Conservation (phyloP, 2,113 vertebrate genomes). For the Crotophaga sulcirostris region DNA sequence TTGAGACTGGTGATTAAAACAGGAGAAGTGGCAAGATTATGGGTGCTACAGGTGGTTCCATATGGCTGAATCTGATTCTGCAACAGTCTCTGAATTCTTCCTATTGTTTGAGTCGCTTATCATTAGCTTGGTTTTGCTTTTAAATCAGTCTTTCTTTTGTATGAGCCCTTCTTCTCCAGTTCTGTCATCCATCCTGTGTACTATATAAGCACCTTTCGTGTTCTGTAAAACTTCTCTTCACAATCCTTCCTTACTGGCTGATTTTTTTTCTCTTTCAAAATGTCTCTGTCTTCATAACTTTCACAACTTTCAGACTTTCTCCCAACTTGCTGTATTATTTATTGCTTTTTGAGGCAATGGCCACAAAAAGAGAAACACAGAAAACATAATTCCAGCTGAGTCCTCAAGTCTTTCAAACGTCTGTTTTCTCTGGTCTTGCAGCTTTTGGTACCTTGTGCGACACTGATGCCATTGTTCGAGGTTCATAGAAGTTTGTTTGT, state of each 20-base stretch:
- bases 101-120: not conserved
- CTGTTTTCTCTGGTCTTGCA: not conserved
- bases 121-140: not conserved
- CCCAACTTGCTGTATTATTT: accelerated
- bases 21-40: not conserved
- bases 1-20: not conserved
- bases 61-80: not conserved
- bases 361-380: not conserved
- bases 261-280: not conserved
- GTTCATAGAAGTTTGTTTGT: not conserved
- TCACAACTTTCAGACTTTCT: not conserved
- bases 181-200: not conserved
- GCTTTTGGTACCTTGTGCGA: accelerated
- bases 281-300: not conserved
- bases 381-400: not conserved
- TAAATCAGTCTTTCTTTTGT: not conserved
- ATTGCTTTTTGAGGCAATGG: not conserved
- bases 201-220: not conserved
- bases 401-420: not conserved
- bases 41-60: not conserved
- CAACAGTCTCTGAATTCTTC: not conserved
- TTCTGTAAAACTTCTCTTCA: not conserved
- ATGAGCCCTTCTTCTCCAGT: not conserved
- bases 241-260: not conserved
- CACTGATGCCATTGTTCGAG: not conserved